Percentiles rank a stretch among this genome's conserved stretches.
Conservation (phyloP, 92 coral and sea anemone genomes). For the Phymanthus crucifer region DNA sequence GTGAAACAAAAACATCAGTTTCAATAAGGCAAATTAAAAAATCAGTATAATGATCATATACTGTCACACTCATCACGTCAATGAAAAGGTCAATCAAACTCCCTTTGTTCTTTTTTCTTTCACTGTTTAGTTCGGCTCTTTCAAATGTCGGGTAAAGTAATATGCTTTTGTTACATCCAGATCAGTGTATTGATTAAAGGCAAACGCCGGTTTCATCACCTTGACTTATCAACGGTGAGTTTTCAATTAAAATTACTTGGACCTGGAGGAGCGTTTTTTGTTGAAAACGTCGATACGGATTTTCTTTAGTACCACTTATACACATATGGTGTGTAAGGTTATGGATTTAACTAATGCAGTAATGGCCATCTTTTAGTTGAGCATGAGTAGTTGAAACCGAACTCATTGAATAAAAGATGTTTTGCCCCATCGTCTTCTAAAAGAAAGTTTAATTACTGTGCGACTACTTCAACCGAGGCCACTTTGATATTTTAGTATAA, state of each 20-base stretch:
- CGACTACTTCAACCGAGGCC: no score
- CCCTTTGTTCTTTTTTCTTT: not conserved
- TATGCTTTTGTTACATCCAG: not conserved
- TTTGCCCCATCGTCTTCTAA: not conserved
- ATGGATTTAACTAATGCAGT: not conserved
- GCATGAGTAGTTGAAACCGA: no score
- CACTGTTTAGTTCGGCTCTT: not conserved
- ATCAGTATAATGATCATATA: not conserved
- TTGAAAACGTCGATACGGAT: not conserved
- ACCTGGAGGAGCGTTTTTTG: not conserved
- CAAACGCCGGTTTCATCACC: constrained; percentile 4
- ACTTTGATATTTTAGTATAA: no score
- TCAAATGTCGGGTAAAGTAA: not conserved
- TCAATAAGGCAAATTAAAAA: not conserved
- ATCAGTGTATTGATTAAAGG: not conserved
- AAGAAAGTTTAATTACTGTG: no score
- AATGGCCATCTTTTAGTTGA: not conserved
- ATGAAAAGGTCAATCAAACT: not conserved
- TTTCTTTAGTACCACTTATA: not conserved
- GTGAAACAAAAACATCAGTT: not conserved
- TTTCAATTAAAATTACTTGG: not conserved
- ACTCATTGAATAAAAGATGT: not conserved
- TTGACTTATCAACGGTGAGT: not conserved
- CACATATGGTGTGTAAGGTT: not conserved
- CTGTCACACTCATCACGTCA: not conserved